These are phyloP conservation scores for Lydus trimaculatus DNA, from an alignment of 2,888 invertebrate genomes.

Conservation along the genomic window DNA sequence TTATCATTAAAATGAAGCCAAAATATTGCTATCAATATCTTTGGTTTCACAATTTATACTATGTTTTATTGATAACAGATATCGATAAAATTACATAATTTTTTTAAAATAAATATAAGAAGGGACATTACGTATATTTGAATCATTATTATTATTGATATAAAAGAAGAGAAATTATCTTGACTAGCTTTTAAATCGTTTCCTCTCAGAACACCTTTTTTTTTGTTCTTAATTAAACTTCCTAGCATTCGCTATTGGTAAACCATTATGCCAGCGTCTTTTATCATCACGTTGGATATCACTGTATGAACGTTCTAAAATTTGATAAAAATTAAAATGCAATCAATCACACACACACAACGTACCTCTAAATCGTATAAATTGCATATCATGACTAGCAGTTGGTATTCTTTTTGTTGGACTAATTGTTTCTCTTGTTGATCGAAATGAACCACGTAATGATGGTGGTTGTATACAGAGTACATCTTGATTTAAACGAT, in stretches of 20 bases:
- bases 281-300: conserved; percentile 64
- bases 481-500: conserved; percentile 56
- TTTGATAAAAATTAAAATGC: conserved; percentile 6
- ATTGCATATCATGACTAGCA: conserved; percentile 49
- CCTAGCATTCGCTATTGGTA: not conserved
- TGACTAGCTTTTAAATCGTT: not conserved
- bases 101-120: not conserved
- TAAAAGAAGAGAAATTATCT: not conserved
- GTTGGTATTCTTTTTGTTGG: conserved; percentile 45
- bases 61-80: not conserved
- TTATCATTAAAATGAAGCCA: not conserved
- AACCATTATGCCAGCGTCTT: conserved; percentile 48
- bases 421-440: conserved; percentile 46
- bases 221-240: not conserved
- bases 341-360: no score
- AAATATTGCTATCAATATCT: not conserved
- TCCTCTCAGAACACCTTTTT: not conserved
- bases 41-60: not conserved
- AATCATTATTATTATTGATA: not conserved
- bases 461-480: conserved; percentile 57
- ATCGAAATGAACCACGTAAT: conserved; percentile 54
- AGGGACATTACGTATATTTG: not conserved
- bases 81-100: not conserved
- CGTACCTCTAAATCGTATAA: conserved; percentile 60
- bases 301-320: conserved; percentile 68